Base-by-base conservation (phyloP, 2,113 vertebrate species). In the Oplegnathus fasciatus region DNA sequence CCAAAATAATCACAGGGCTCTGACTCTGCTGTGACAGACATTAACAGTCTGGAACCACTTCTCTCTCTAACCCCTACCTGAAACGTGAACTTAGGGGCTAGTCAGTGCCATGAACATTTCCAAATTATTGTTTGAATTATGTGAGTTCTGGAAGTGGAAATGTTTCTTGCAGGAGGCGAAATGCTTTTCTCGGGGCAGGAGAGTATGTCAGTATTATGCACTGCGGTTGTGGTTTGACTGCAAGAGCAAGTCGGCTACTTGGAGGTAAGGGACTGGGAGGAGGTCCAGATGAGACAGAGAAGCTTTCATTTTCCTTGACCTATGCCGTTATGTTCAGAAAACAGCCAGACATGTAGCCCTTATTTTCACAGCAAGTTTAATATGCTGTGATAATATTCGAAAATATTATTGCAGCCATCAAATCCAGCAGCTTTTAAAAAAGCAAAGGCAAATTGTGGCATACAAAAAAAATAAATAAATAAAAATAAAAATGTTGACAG, bases 41-140 rank as follows among this genome's bases (percentile, higher is more conserved):
- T 90, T 84, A 93, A 85, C 85, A 86, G 89, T 94, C 93, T 93
- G 87, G 88, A 94, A 93, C 87, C 86, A 92, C 90, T 92, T 93
- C 82, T 73, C 75, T 70, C 66, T 81, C 78, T 67, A 78, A 75
- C 54, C 82, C 30, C 81, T 67, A 89, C 86, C 88, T 92, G 80
- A 84, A 78, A 88, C 4, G 4, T 65, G 80, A 89, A 74, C 44
- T 82, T 2, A 5, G 67, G 44, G 62, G 54, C 44, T 6, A 14
- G 70, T 44, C 30, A 8, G 11, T 79, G 70, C 52, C 66, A 61
- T 20, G 70, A 87, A 86, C 83, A 79, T 89, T 92, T 93, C 83
- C 87, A 82, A 82, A 92, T 92, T 77, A 89, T 84, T 75, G 76
- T 85, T 85, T 84, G 83, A 92, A 85, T 86, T 84, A 75, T 73